phyloP scores from a whole-genome alignment of 1,140 invertebrate genomes.

The Adelges cooleyi region DNA sequence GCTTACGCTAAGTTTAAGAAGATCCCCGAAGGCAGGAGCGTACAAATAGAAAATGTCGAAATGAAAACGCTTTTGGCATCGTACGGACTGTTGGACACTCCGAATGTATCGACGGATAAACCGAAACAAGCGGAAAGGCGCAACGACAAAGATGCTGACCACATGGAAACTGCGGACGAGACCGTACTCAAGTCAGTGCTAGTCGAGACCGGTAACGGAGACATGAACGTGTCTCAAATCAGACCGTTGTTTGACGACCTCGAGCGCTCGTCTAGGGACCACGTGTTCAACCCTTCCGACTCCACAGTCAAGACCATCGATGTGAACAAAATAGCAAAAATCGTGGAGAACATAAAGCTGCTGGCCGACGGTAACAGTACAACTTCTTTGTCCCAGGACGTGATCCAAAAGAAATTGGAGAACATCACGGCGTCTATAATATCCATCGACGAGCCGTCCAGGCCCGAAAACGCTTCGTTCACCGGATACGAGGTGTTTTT shows the following conservation, averaged over 20 bases:
- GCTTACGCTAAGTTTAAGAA: conserved; percentile 49
- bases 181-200: background rate
- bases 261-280: conserved; percentile 32
- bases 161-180: background rate
- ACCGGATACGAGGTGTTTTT: conserved; percentile 7
- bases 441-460: conserved; percentile 7
- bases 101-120: background rate
- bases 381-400: conserved; percentile 34
- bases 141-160: background rate
- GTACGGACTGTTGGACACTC: conserved; percentile 43
- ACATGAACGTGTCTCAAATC: conserved; percentile 39
- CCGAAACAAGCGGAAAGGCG: background rate
- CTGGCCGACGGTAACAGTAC: conserved; percentile 38
- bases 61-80: conserved; percentile 46
- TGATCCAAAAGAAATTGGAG: conserved; percentile 37
- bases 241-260: conserved; percentile 16
- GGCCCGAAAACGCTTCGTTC: background rate
- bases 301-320: conserved; percentile 38
- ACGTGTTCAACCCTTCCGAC: conserved; percentile 41
- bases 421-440: conserved; percentile 37
- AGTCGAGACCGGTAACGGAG: conserved; percentile 35
- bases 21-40: conserved; percentile 39
- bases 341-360: conserved; percentile 41
- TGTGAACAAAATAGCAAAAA: conserved; percentile 39
- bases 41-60: conserved; percentile 35